phyloP scores from a whole-genome alignment of 2,888 invertebrate species.

The Archaeoteleia sp. region DNA sequence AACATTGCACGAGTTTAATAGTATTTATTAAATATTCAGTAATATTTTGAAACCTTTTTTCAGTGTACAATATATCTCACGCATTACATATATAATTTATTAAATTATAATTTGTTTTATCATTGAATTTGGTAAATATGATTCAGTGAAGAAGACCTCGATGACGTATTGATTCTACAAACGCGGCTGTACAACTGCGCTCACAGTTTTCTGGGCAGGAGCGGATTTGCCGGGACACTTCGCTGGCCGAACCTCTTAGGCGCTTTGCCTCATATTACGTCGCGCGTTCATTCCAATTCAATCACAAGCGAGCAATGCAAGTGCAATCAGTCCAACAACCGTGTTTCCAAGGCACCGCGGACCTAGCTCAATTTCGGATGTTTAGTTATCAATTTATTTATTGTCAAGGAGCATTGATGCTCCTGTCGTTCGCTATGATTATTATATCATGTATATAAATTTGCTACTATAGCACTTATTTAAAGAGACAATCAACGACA shows the following conservation, averaged over 20 bases:
- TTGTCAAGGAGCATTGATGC: constrained; percentile 6
- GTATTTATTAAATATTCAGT: too few species aligned
- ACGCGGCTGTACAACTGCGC: constrained; percentile 79
- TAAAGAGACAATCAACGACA: too few species aligned
- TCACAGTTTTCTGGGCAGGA: constrained; percentile 79
- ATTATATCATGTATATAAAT: too few species aligned
- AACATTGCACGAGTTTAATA: too few species aligned
- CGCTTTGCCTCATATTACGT: constrained; percentile 72
- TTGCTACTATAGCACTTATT: too few species aligned
- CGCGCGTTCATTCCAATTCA: constrained; percentile 71
- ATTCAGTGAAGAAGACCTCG: constrained; percentile 82
- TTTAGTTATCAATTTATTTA: constrained; percentile 28
- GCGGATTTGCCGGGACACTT: constrained; percentile 74
- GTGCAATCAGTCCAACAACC: constrained; percentile 67
- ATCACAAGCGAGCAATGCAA: constrained; percentile 70
- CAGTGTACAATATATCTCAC: too few species aligned
- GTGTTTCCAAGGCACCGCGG: constrained; percentile 66
- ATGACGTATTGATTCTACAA: constrained; percentile 81
- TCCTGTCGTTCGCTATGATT: too few species aligned
- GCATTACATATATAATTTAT: constrained; percentile 2
- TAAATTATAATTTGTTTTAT: too few species aligned
- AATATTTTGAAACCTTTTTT: too few species aligned
- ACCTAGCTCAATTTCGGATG: constrained; percentile 58
- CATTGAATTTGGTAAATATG: too few species aligned
- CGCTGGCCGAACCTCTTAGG: constrained; percentile 71